phyloP scores from a whole-genome alignment of 2,888 invertebrate species.

The Eristalinus sepulchralis region DNA sequence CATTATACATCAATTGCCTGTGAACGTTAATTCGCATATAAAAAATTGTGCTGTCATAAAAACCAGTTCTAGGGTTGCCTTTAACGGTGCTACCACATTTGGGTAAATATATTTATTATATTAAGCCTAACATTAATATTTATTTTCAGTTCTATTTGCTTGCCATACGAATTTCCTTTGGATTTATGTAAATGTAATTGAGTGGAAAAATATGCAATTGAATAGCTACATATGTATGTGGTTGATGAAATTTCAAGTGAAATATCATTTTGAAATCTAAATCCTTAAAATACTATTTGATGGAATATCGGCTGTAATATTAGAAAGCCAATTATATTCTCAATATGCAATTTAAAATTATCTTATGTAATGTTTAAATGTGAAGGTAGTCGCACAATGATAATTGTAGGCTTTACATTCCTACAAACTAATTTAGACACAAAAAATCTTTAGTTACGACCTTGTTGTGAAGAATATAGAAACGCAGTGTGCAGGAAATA shows the following conservation, averaged over 20 bases:
- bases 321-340: conserved; percentile 29
- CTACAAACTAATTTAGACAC: neutral
- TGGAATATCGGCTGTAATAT: conserved; percentile 6
- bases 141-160: neutral
- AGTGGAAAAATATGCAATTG: neutral
- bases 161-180: conserved; percentile 2
- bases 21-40: conserved; percentile 37
- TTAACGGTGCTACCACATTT: conserved; percentile 22
- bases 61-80: conserved; percentile 54
- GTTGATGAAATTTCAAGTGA: neutral
- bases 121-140: conserved; percentile 6
- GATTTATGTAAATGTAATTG: neutral
- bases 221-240: too few relatives aligned
- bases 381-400: conserved; percentile 36
- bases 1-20: conserved; percentile 11
- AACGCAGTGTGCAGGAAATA: conserved; percentile 14
- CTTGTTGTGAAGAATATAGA: conserved; percentile 24
- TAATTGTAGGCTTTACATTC: conserved; percentile 25
- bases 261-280: neutral
- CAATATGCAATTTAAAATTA: conserved; percentile 55
- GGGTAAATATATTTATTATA: conserved; percentile 36
- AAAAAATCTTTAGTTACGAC: conserved; percentile 37
- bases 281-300: conserved; percentile 25
- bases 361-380: conserved; percentile 64
- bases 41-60: neutral